Percentiles rank a stretch among this genome's conserved stretches.
Evolutionary conservation across 1,140 invertebrate genomes (phyloP).

Genomic region (Gryllus bimaculatus): DNA sequence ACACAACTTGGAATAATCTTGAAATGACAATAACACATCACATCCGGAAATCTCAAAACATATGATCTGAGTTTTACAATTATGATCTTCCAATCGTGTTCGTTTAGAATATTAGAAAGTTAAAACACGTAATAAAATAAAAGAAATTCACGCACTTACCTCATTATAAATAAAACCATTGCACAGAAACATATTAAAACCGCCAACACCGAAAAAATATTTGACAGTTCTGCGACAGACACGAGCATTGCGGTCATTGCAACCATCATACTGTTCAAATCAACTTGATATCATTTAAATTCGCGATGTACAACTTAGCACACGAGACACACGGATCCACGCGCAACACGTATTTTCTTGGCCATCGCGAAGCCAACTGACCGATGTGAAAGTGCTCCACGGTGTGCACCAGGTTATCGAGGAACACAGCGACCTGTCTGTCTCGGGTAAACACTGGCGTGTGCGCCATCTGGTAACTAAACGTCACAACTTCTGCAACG

Average conservation of each 20-base stretch:
- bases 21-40: no score
- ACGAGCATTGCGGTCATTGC: conserved; percentile 49
- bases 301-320: not conserved
- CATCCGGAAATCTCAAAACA: no score
- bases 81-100: no score
- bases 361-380: conserved; percentile 11
- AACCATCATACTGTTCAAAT: conserved; percentile 24
- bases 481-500: not conserved
- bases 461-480: not conserved
- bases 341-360: not conserved
- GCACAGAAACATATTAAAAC: conserved; percentile 52
- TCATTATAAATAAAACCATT: conserved; percentile 49
- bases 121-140: no score
- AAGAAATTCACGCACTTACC: conserved; percentile 32
- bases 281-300: conserved; percentile 7
- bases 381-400: conserved; percentile 8
- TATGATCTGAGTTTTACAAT: no score
- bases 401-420: not conserved
- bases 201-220: conserved; percentile 57
- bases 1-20: no score
- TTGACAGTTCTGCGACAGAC: conserved; percentile 56
- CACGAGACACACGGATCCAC: conserved; percentile 11
- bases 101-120: no score
- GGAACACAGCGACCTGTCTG: not conserved
- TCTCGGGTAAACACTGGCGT: not conserved